phyloP scores from a whole-genome alignment of 2,113 vertebrate species.

The Ammodytes marinus region DNA sequence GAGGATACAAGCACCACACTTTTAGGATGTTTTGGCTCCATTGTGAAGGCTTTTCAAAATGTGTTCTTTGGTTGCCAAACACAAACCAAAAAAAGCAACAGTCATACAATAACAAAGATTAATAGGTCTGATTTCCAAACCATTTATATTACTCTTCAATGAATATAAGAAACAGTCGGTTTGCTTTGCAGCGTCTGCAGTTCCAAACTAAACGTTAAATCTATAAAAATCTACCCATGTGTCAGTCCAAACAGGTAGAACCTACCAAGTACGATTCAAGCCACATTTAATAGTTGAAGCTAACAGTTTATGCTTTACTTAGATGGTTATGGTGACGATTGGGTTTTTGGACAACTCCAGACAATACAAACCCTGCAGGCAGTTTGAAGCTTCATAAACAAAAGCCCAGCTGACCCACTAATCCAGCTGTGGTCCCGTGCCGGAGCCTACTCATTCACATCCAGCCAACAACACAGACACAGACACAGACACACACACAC shows the following conservation, averaged over 20 bases:
- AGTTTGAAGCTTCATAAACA: constrained; percentile 62
- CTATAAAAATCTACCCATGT: neutral
- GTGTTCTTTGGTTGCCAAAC: neutral
- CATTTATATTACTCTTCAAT: neutral
- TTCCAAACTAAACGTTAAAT: neutral
- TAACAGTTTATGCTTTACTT: constrained; percentile 13
- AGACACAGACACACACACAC: neutral
- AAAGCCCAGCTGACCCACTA: constrained; percentile 67
- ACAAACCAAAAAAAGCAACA: constrained; percentile 24
- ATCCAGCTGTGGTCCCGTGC: constrained; percentile 80
- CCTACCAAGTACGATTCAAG: neutral
- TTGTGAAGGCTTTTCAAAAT: neutral
- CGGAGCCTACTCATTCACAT: constrained; percentile 58
- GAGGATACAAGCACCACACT: constrained; percentile 35
- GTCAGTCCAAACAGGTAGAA: neutral
- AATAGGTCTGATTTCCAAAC: neutral
- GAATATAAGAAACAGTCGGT: neutral
- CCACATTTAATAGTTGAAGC: neutral
- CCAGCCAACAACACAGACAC: constrained; percentile 22
- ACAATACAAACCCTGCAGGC: constrained; percentile 58
- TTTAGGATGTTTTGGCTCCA: constrained; percentile 45
- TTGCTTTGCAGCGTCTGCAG: neutral
- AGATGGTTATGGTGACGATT: constrained; percentile 11
- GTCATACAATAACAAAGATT: neutral
- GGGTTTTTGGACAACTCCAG: constrained; percentile 46